These are phyloP conservation scores for Plutella xylostella DNA, from an alignment of 2,888 invertebrate genomes.

Conservation along the genomic window DNA sequence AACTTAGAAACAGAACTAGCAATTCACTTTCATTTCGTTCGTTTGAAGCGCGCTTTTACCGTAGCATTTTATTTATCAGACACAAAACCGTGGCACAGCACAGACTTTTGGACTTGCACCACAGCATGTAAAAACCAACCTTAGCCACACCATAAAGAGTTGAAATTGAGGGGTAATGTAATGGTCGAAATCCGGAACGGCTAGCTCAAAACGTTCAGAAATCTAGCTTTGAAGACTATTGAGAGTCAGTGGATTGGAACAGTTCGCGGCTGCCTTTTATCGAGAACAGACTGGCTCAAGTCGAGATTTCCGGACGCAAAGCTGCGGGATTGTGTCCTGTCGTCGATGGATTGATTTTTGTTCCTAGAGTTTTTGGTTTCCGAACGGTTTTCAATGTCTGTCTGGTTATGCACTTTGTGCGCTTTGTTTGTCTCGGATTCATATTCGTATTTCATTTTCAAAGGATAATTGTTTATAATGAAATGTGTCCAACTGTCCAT, in stretches of 20 bases:
- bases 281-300: not conserved
- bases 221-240: slow-evolving; percentile 19
- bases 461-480: no score
- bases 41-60: not conserved
- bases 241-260: slow-evolving; percentile 34
- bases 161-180: not conserved
- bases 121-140: not conserved
- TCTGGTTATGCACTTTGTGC: no score
- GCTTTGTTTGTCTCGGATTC: no score
- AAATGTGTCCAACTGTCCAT: no score
- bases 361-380: not conserved
- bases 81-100: slow-evolving; percentile 5
- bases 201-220: slow-evolving; percentile 2
- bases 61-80: slow-evolving; percentile 7
- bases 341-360: slow-evolving; percentile 6
- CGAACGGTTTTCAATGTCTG: no score
- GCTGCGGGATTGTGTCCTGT: slow-evolving; percentile 15
- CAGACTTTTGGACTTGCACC: not conserved
- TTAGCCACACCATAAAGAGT: not conserved
- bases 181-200: slow-evolving; percentile 1
- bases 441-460: no score
- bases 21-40: not conserved
- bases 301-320: slow-evolving; percentile 19
- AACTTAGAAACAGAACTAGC: no score
- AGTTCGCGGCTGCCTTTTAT: slow-evolving; percentile 27